These are phyloP conservation scores for Pedionomus torquatus DNA, from an alignment of 2,113 vertebrate genomes.

Conservation along the genomic window DNA sequence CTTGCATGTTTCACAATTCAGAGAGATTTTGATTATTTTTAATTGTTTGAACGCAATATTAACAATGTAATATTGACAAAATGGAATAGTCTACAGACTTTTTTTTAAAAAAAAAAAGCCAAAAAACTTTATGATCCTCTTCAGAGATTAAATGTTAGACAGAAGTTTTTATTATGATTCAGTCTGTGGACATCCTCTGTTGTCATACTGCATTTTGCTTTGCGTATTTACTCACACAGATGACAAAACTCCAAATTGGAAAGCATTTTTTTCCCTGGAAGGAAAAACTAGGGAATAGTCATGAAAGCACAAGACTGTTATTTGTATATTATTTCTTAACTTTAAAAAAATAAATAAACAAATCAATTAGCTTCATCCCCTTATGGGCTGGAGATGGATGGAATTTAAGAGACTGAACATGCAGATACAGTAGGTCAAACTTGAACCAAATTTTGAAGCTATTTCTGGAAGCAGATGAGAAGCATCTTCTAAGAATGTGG, in stretches of 20 bases:
- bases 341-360: background rate
- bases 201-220: background rate
- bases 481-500: background rate
- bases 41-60: background rate
- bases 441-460: background rate
- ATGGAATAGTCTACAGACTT: background rate
- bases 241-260: background rate
- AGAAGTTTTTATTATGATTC: background rate
- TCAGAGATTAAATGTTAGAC: background rate
- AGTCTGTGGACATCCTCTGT: background rate
- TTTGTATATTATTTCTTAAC: background rate
- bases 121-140: background rate
- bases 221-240: background rate
- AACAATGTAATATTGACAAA: rapidly evolving
- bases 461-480: background rate
- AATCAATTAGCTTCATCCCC: background rate
- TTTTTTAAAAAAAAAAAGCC: background rate
- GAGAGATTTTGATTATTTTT: background rate
- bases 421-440: background rate
- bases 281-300: background rate
- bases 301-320: background rate
- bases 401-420: rapidly evolving
- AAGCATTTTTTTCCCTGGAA: background rate
- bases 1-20: background rate
- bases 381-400: rapidly evolving